A percentile compares a stretch with the other conserved stretches of the same genome.
These are phyloP conservation scores for Bolinopsis microptera DNA, from an alignment of 37 sponge, comb jelly and placozoan genomes.

Conservation along the genomic window DNA sequence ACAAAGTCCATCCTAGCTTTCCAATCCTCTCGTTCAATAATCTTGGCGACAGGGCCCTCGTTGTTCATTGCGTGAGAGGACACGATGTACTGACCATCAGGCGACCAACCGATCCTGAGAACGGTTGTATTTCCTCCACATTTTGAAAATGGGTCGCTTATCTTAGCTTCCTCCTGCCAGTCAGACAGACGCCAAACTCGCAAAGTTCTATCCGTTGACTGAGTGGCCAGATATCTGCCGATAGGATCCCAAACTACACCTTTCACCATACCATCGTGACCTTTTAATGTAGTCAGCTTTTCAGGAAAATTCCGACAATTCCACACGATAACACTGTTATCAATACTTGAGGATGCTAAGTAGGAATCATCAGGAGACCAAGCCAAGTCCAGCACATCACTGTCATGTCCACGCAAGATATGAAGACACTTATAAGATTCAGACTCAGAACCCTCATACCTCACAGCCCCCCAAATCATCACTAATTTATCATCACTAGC, in stretches of 20 bases:
- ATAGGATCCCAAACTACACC: slow-evolving; percentile 98
- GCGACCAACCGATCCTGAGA: slow-evolving; percentile 88
- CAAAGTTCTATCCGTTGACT: slow-evolving; percentile 86
- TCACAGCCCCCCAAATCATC: slow-evolving; percentile 82
- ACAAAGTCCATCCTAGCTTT: slow-evolving; percentile 89
- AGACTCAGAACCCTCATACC: slow-evolving; percentile 65
- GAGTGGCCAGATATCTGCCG: slow-evolving; percentile 93
- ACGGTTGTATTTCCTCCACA: slow-evolving; percentile 94
- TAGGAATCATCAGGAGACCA: slow-evolving; percentile 87
- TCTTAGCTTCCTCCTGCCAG: slow-evolving; percentile 85
- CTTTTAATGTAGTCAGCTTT: slow-evolving; percentile 70
- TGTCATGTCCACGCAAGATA: slow-evolving; percentile 80
- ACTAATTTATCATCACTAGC: slow-evolving; percentile 80
- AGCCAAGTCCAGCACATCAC: slow-evolving; percentile 88
- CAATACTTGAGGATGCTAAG: slow-evolving; percentile 89
- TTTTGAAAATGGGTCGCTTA: slow-evolving; percentile 80
- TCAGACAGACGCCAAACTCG: slow-evolving; percentile 85
- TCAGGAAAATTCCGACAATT: slow-evolving; percentile 79
- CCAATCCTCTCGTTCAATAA: slow-evolving; percentile 88
- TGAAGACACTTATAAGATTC: slow-evolving; percentile 78
- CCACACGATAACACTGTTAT: slow-evolving; percentile 91
- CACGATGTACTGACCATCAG: slow-evolving; percentile 92
- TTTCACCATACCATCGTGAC: slow-evolving; percentile 89
- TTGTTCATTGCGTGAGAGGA: slow-evolving; percentile 96
- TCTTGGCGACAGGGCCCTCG: slow-evolving; percentile 91